These are phyloP conservation scores for Pseudococcus longispinus DNA, from an alignment of 2,888 invertebrate species.

Conservation along the genomic window DNA sequence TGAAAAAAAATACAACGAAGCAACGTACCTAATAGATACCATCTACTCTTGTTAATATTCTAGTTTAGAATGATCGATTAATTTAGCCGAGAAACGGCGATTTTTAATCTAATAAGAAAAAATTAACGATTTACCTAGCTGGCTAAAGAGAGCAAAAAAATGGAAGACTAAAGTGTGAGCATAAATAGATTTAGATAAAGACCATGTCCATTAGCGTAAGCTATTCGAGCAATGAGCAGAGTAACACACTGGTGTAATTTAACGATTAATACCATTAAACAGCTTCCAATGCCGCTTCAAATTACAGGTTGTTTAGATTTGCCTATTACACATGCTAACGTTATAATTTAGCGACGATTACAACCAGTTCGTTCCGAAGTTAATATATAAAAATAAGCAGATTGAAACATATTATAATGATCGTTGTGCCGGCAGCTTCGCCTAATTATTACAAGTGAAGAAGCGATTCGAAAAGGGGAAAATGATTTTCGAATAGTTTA, in stretches of 20 bases:
- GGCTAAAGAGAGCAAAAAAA: not conserved
- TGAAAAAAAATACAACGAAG: not conserved
- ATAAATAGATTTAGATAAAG: constrained; percentile 42
- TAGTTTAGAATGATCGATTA: not conserved
- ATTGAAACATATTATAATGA: constrained; percentile 27
- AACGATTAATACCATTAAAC: constrained; percentile 51
- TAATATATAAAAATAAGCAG: constrained; percentile 43
- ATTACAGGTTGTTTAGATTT: constrained; percentile 49
- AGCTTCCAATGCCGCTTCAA: constrained; percentile 49
- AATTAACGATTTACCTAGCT: not conserved
- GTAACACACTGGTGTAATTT: constrained; percentile 41
- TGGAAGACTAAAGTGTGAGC: constrained; percentile 8
- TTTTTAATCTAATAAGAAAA: constrained; percentile 24
- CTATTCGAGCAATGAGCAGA: constrained; percentile 33
- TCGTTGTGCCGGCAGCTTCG: constrained; percentile 40
- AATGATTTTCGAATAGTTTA: constrained; percentile 24
- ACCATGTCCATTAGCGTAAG: constrained; percentile 20
- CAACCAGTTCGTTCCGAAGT: constrained; percentile 46
- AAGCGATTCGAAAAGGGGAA: constrained; percentile 26
- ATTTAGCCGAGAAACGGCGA: not conserved
- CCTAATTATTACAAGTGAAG: constrained; percentile 43
- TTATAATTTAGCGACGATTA: constrained; percentile 52
- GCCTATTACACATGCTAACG: constrained; percentile 48
- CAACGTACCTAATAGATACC: not conserved
- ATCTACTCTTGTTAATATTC: not conserved